Evolutionary conservation across 2,797 vertebrate genomes (phyloP).

Genomic region (Gephyroberyx darwinii): DNA sequence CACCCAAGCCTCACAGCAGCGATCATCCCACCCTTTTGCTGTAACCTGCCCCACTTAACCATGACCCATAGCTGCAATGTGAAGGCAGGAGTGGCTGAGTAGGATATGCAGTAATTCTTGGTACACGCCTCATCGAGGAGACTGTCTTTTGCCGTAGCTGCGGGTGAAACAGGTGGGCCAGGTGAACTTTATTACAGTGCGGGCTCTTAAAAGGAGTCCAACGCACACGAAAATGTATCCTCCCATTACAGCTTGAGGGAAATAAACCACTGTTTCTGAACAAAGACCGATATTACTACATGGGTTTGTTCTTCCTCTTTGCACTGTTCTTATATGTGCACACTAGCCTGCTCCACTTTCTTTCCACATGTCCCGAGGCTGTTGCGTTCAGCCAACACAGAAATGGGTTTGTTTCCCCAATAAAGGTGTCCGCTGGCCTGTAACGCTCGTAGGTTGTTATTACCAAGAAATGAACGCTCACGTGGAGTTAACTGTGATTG

Average conservation of each 20-base stretch:
- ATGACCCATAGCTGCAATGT: too few relatives aligned
- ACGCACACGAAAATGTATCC: neutral
- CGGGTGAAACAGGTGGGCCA: conserved; percentile 39
- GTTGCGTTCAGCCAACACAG: conserved; percentile 27
- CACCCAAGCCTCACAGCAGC: too few relatives aligned
- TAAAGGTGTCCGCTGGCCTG: conserved; percentile 41
- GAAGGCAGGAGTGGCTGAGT: neutral
- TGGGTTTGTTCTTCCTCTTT: neutral
- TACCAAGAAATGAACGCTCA: conserved; percentile 1
- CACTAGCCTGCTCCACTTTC: conserved; percentile 31
- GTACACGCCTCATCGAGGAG: neutral
- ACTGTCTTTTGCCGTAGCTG: conserved; percentile 13
- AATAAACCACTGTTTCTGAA: neutral
- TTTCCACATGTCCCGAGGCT: conserved; percentile 22
- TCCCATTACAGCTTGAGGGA: neutral
- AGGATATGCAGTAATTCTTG: neutral
- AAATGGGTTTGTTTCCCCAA: conserved; percentile 42
- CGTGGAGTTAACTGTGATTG: conserved; percentile 7
- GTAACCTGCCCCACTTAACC: too few relatives aligned
- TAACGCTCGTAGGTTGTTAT: conserved; percentile 31
- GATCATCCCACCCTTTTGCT: too few relatives aligned
- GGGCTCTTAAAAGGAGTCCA: neutral
- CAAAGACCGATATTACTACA: neutral
- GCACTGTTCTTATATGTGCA: neutral
- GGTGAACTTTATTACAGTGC: conserved; percentile 15